Percentiles rank a stretch among this genome's conserved stretches.
Evolutionary conservation across 2,797 vertebrate genomes (phyloP).

Genomic region (Cyprinodon diabolis): DNA sequence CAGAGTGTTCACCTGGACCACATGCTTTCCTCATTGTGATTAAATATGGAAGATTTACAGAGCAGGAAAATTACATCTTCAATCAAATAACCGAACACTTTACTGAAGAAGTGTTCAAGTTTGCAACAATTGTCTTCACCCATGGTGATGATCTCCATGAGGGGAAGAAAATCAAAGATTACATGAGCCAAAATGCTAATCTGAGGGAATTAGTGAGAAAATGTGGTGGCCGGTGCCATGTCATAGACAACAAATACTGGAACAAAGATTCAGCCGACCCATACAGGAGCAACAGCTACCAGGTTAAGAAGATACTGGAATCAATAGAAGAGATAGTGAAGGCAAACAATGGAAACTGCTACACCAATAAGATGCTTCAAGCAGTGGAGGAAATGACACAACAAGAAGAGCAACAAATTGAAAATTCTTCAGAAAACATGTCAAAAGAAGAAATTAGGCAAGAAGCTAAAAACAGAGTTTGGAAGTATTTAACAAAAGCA

Average conservation of each 20-base stretch:
- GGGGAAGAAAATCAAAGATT: conserved; percentile 27
- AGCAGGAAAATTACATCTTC: conserved; percentile 48
- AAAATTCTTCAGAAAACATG: too few species aligned
- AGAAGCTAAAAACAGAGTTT: too few species aligned
- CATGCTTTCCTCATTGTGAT: conserved; percentile 69
- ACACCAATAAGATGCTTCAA: background rate
- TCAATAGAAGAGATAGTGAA: background rate
- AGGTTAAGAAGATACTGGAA: conserved; percentile 8
- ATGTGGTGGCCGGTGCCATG: conserved; percentile 55
- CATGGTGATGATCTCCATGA: conserved; percentile 56
- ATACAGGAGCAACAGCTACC: conserved; percentile 48
- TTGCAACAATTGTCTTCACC: conserved; percentile 61
- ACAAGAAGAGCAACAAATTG: too few species aligned
- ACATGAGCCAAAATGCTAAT: conserved; percentile 19
- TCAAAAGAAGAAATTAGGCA: too few species aligned
- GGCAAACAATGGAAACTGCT: background rate
- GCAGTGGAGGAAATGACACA: too few species aligned
- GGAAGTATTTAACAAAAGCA: too few species aligned
- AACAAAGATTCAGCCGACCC: background rate
- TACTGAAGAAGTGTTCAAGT: conserved; percentile 52
- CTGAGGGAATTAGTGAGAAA: conserved; percentile 43
- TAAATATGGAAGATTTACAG: conserved; percentile 66
- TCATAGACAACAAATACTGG: conserved; percentile 60
- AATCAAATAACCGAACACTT: conserved; percentile 42
- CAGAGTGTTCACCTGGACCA: conserved; percentile 59